Conservation (phyloP, 2,797 vertebrate genomes). For the Podarcis siculus region DNA sequence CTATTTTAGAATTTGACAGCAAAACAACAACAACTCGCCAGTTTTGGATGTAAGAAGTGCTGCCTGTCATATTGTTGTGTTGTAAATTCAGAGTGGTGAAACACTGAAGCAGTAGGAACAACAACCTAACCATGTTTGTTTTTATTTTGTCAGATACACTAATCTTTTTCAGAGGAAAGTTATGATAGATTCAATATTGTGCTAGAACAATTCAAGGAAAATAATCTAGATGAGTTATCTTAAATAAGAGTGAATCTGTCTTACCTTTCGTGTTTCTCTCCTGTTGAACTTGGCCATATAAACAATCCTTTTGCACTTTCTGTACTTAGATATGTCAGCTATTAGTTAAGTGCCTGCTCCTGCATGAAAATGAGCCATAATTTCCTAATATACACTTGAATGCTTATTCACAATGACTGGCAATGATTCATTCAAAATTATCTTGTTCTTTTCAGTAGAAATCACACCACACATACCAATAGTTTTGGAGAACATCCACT, state of each 20-base stretch:
- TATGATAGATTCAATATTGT: background rate
- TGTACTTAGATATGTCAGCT: background rate
- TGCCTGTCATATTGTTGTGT: background rate
- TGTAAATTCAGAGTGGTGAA: background rate
- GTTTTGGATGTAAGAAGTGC: no score
- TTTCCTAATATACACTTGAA: background rate
- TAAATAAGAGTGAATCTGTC: background rate
- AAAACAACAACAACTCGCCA: no score
- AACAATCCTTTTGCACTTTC: background rate
- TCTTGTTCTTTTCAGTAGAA: constrained; percentile 32
- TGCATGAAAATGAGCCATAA: background rate
- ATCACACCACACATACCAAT: background rate
- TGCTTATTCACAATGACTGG: background rate
- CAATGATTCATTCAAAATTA: constrained; percentile 20
- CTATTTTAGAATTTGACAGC: no score
- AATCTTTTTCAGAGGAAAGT: background rate
- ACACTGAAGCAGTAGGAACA: background rate
- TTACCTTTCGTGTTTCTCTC: background rate
- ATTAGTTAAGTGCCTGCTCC: background rate
- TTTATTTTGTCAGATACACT: background rate
- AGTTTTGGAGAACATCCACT: background rate
- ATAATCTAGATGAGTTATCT: background rate
- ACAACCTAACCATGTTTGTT: background rate
- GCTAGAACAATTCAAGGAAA: background rate
- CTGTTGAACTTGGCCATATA: background rate